Conservation (phyloP, 2,797 vertebrate genomes). For the Lerista edwardsae region DNA sequence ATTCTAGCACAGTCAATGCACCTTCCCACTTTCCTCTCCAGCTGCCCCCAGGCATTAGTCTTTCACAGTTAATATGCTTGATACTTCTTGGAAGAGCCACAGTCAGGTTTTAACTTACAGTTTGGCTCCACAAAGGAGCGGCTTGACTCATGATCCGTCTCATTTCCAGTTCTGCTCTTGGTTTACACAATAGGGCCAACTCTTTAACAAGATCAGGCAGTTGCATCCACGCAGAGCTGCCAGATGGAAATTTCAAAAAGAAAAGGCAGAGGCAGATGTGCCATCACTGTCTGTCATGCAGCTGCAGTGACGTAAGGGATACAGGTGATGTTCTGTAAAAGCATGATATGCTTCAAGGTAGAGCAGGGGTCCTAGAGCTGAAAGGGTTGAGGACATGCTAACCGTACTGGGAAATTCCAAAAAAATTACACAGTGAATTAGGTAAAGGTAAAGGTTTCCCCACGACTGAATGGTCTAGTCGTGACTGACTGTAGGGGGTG, state of each 20-base stretch:
- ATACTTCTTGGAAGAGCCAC: conserved; percentile 7
- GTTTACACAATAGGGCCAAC: background rate
- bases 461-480: no score
- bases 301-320: background rate
- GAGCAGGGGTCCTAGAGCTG: background rate
- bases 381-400: no score
- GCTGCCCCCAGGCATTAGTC: background rate
- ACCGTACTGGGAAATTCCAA: background rate
- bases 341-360: background rate
- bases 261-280: background rate
- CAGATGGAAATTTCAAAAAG: conserved; percentile 15
- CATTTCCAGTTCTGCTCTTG: background rate
- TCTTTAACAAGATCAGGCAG: conserved; percentile 22
- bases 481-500: no score
- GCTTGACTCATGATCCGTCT: background rate
- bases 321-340: background rate
- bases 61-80: background rate
- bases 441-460: no score
- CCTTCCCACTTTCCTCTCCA: background rate
- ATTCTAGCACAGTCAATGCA: rapidly evolving
- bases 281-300: background rate
- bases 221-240: conserved; percentile 1
- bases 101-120: background rate
- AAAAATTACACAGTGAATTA: background rate
- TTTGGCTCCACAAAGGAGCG: background rate